Evolutionary conservation across 2,888 invertebrate genomes (phyloP).

Genomic region (Galerucella pusilla): DNA sequence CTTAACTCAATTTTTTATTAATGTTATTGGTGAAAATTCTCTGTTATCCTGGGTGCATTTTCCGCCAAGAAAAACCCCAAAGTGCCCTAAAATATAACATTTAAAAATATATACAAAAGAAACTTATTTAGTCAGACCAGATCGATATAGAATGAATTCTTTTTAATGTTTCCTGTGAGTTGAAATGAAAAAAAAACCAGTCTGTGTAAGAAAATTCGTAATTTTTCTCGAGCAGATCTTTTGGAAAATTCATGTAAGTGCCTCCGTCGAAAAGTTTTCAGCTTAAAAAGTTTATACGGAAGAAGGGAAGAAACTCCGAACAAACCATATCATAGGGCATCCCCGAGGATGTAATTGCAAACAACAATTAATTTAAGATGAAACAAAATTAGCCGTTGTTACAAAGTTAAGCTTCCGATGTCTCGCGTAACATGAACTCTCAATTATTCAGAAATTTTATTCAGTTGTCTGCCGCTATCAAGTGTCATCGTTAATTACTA

Average conservation of each 20-base stretch:
- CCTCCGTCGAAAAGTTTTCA: conserved; percentile 16
- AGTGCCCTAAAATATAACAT: background rate
- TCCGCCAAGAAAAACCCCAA: background rate
- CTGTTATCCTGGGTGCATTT: background rate
- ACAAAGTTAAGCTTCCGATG: conserved; percentile 9
- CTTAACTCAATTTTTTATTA: conserved; percentile 41
- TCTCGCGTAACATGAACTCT: conserved; percentile 20
- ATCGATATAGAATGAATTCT: background rate
- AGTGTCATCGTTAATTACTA: conserved; percentile 12
- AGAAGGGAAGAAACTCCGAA: conserved; percentile 19
- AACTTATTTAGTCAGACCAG: background rate
- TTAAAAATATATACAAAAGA: background rate
- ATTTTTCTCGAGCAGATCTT: conserved; percentile 5
- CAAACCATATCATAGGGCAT: conserved; percentile 36
- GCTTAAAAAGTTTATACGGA: conserved; percentile 27
- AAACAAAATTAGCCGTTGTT: conserved; percentile 16
- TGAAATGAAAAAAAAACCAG: background rate
- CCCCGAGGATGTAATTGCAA: conserved; percentile 33
- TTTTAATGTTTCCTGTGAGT: background rate
- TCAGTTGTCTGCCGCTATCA: conserved; percentile 13
- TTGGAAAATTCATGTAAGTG: conserved; percentile 22
- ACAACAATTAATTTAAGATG: conserved; percentile 38
- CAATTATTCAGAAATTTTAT: conserved; percentile 26
- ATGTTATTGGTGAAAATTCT: background rate
- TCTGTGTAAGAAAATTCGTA: background rate